Evolutionary conservation across 2,113 vertebrate genomes (phyloP).

Genomic region (Hippoglossus stenolepis): DNA sequence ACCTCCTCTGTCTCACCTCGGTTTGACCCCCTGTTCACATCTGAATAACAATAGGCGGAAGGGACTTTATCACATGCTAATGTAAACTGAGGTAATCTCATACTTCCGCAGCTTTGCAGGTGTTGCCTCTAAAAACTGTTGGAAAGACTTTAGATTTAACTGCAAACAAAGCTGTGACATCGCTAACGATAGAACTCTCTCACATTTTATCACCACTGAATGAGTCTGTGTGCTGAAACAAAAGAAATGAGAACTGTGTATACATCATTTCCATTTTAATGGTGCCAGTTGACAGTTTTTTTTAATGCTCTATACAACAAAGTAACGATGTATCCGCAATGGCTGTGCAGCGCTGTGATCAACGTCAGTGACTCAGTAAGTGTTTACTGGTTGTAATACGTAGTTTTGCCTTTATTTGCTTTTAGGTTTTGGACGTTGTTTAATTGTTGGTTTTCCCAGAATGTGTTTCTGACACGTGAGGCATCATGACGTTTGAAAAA

Average conservation of each 20-base stretch:
- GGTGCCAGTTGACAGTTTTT: neutral
- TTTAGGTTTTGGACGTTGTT: neutral
- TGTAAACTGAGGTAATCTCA: neutral
- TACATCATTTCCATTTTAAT: constrained; percentile 34
- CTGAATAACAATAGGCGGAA: constrained; percentile 42
- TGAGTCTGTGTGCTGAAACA: constrained; percentile 12
- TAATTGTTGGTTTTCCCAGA: neutral
- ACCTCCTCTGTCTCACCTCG: constrained; percentile 25
- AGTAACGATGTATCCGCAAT: neutral
- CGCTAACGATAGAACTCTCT: constrained; percentile 3
- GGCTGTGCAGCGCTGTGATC: neutral
- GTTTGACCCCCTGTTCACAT: constrained; percentile 35
- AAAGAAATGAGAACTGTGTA: neutral
- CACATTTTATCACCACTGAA: constrained; percentile 27
- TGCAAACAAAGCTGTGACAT: neutral
- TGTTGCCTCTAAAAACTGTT: constrained; percentile 5
- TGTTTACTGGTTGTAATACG: constrained; percentile 10
- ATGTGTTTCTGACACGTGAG: neutral
- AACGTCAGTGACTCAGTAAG: constrained; percentile 23
- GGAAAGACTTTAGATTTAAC: no score
- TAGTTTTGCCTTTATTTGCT: neutral
- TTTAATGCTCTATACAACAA: constrained; percentile 12
- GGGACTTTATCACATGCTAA: constrained; percentile 8
- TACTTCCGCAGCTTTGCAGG: neutral
- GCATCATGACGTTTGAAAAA: neutral